phyloP scores from a whole-genome alignment of 2,113 vertebrate genomes.

The Heliornis fulica region DNA sequence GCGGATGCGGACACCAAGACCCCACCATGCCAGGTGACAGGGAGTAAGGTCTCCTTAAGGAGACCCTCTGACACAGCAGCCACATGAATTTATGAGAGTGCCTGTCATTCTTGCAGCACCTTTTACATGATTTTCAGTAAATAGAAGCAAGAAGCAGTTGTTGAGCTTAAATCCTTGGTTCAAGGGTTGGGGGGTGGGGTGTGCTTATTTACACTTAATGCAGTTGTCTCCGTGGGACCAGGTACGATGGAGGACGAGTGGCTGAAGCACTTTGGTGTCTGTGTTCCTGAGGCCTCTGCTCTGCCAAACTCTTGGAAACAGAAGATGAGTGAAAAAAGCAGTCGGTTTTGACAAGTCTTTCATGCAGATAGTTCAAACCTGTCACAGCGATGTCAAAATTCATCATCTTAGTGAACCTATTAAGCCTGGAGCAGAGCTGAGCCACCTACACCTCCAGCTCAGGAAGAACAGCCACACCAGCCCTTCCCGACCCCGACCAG shows the following conservation, averaged over 20 bases:
- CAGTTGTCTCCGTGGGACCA: background rate
- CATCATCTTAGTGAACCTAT: background rate
- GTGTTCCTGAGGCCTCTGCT: background rate
- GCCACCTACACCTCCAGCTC: background rate
- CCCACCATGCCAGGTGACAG: background rate
- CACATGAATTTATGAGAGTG: rapidly evolving
- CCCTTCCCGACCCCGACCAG: rapidly evolving
- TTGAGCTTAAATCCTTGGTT: background rate
- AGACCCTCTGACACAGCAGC: background rate
- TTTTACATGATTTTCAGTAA: background rate
- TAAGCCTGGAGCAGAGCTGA: background rate
- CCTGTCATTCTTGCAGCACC: background rate
- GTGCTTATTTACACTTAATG: background rate
- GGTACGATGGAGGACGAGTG: background rate
- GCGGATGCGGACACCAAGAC: rapidly evolving
- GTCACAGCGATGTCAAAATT: background rate
- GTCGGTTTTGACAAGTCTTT: background rate
- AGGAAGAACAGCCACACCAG: background rate
- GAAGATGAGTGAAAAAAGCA: background rate
- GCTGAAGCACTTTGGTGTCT: background rate
- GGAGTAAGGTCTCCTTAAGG: background rate
- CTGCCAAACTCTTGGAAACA: background rate
- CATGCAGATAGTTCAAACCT: background rate
- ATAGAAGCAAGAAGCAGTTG: background rate
- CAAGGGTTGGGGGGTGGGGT: background rate